These are phyloP conservation scores for Varanus komodoensis DNA, from an alignment of 2,113 vertebrate species.

Conservation along the genomic window DNA sequence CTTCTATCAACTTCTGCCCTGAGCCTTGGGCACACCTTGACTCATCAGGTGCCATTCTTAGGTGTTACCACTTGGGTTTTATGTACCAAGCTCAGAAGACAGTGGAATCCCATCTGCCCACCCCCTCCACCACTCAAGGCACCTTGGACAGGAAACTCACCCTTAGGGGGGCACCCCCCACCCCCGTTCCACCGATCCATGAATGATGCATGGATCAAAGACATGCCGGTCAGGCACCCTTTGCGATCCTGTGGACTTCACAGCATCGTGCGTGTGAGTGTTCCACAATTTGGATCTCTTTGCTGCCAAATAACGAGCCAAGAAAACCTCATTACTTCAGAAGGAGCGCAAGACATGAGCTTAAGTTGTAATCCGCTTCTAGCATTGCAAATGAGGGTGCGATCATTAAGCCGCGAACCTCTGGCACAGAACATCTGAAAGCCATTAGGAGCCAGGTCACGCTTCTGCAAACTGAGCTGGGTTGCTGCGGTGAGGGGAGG, in stretches of 20 bases:
- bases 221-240: not conserved
- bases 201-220: too few species aligned
- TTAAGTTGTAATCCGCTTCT: constrained; percentile 60
- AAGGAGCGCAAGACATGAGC: constrained; percentile 50
- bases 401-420: constrained; percentile 45
- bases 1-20: too few species aligned
- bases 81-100: too few species aligned
- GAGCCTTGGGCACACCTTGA: too few species aligned
- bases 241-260: too few species aligned
- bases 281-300: constrained; percentile 40
- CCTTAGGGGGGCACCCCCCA: not conserved
- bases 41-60: too few species aligned
- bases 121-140: too few species aligned
- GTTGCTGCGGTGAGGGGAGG: constrained; percentile 28
- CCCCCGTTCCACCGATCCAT: too few species aligned
- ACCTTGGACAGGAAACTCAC: not conserved
- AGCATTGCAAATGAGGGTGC: constrained; percentile 49
- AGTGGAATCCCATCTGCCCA: too few species aligned
- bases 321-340: constrained; percentile 59
- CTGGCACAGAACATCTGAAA: constrained; percentile 48
- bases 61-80: too few species aligned
- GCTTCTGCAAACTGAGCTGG: not conserved
- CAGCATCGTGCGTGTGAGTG: not conserved
- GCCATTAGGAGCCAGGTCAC: constrained; percentile 2
- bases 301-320: not conserved